Percentiles rank a stretch among this genome's conserved stretches.
Evolutionary conservation across 2,888 invertebrate genomes (phyloP).

Genomic region (Penaeus monodon): DNA sequence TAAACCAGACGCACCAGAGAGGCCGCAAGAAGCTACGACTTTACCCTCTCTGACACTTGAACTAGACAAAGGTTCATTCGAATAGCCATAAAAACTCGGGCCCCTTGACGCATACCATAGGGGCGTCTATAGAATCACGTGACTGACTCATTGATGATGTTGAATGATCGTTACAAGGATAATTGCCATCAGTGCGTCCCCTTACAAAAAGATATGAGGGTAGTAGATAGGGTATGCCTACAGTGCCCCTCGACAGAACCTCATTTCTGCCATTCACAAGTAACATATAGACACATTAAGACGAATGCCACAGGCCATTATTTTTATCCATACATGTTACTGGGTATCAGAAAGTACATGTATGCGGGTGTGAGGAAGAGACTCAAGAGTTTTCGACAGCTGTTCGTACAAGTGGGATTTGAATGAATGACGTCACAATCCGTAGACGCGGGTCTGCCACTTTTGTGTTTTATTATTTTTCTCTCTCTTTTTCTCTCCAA

Average conservation of each 20-base stretch:
- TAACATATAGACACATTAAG: too few relatives aligned
- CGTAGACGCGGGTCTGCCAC: not conserved
- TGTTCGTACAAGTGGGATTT: not conserved
- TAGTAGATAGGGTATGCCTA: constrained; percentile 1
- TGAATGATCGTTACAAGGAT: constrained; percentile 27
- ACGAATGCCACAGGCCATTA: too few relatives aligned
- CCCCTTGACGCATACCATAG: not conserved
- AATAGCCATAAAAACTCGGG: too few relatives aligned
- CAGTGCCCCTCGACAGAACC: not conserved
- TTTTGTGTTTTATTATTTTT: not conserved
- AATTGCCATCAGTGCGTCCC: constrained; percentile 19
- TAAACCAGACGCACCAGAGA: too few relatives aligned
- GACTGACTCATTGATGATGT: constrained; percentile 22
- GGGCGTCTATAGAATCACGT: constrained; percentile 20
- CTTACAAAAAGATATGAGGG: constrained; percentile 24
- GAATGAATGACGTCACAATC: constrained; percentile 11
- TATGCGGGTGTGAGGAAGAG: not conserved
- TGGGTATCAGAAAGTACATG: not conserved
- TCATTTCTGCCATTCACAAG: not conserved
- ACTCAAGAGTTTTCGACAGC: not conserved
- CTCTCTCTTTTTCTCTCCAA: not conserved
- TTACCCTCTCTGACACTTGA: too few relatives aligned
- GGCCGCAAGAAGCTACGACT: too few relatives aligned
- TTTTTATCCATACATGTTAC: too few relatives aligned
- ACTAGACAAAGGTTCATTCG: too few relatives aligned